Evolutionary conservation across 2,888 invertebrate species (phyloP).

Genomic region (Dryobotodes eremita): DNA sequence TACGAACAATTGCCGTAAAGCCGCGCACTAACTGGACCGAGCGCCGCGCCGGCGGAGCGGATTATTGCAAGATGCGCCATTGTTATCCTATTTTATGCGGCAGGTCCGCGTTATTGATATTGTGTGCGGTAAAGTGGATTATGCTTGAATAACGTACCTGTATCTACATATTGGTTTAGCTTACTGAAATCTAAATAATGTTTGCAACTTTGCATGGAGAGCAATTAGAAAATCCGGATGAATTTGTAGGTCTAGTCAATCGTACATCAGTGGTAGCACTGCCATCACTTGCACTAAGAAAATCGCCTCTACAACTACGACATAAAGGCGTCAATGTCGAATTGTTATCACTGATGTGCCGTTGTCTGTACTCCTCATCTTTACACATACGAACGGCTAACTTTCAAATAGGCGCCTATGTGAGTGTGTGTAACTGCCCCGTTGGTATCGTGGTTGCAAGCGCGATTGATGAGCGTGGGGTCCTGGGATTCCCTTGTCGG

Average conservation of each 20-base stretch:
- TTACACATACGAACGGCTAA: too few species aligned
- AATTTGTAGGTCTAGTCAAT: neutral
- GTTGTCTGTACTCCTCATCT: too few species aligned
- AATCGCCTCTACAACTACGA: neutral
- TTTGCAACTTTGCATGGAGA: neutral
- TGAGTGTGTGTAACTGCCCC: too few species aligned
- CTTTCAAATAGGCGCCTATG: too few species aligned
- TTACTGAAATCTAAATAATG: neutral
- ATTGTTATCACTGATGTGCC: neutral
- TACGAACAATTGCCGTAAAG: constrained; percentile 28
- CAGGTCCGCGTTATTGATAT: constrained; percentile 43
- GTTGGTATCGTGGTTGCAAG: too few species aligned
- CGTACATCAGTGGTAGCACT: neutral
- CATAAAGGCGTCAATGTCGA: neutral
- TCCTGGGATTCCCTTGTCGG: too few species aligned
- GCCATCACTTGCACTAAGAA: neutral
- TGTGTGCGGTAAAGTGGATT: constrained; percentile 38
- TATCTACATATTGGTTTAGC: constrained; percentile 23
- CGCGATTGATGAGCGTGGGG: too few species aligned
- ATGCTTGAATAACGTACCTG: constrained; percentile 4
- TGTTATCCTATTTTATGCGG: constrained; percentile 60
- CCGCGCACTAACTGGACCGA: constrained; percentile 27
- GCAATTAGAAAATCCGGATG: too few species aligned
- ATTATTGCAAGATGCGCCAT: constrained; percentile 49
- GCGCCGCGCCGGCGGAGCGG: constrained; percentile 12